phyloP scores from a whole-genome alignment of 2,888 invertebrate species.

The Eulithis testata region DNA sequence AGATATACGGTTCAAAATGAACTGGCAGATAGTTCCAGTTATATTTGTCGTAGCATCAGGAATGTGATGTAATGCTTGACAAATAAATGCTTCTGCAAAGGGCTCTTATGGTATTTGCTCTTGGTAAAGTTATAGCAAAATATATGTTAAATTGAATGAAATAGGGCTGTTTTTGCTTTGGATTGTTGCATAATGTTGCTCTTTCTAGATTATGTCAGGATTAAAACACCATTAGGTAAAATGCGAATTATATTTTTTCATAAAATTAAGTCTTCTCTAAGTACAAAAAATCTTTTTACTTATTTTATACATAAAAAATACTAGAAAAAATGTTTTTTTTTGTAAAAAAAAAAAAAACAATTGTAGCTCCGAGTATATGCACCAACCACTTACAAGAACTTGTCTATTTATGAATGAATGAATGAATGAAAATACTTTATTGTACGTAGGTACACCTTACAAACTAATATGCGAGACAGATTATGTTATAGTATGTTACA shows the following conservation, averaged over 20 bases:
- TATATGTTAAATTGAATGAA: background rate
- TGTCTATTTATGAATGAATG: too few relatives aligned
- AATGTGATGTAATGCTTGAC: conserved; percentile 69
- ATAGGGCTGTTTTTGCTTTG: conserved; percentile 2
- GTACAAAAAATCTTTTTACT: too few relatives aligned
- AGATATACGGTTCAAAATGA: background rate
- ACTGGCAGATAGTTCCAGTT: conserved; percentile 4
- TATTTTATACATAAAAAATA: too few relatives aligned
- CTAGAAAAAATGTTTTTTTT: too few relatives aligned
- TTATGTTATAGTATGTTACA: too few relatives aligned
- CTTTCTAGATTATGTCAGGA: background rate
- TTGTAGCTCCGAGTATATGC: too few relatives aligned
- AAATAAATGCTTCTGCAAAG: conserved; percentile 58
- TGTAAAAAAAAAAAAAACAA: too few relatives aligned
- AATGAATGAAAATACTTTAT: too few relatives aligned
- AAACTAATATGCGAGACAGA: too few relatives aligned
- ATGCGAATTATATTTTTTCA: background rate
- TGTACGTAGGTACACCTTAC: too few relatives aligned
- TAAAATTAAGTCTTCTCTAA: background rate
- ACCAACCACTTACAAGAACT: too few relatives aligned
- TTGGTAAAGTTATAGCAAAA: conserved; percentile 1
- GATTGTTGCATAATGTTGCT: background rate
- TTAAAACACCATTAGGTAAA: conserved; percentile 2
- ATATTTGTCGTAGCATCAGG: conserved; percentile 56
- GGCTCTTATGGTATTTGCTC: conserved; percentile 37